Evolutionary conservation across 1,140 invertebrate genomes (phyloP).

Genomic region (Apis mellifera): DNA sequence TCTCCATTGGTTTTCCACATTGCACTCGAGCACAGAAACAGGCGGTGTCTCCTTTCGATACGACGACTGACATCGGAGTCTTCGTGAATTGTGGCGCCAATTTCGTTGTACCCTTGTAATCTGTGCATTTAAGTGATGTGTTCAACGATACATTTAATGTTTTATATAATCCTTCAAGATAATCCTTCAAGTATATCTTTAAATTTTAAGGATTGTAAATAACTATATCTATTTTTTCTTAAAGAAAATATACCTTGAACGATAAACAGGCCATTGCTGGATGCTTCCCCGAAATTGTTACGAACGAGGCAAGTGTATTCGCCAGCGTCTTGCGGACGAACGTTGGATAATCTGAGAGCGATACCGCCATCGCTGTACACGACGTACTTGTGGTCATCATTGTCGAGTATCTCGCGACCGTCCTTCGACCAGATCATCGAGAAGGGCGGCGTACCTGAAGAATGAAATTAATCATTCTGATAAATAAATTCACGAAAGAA

Average conservation of each 20-base stretch:
- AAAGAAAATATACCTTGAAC: slow-evolving; percentile 79
- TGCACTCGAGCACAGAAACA: slow-evolving; percentile 78
- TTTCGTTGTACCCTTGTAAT: slow-evolving; percentile 67
- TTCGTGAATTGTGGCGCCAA: slow-evolving; percentile 76
- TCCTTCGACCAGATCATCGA: slow-evolving; percentile 88
- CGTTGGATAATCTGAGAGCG: slow-evolving; percentile 85
- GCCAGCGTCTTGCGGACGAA: slow-evolving; percentile 87
- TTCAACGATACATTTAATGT: too few species aligned
- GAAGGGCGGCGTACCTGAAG: slow-evolving; percentile 84
- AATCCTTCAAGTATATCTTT: too few species aligned
- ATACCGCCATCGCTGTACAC: slow-evolving; percentile 84
- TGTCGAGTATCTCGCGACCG: slow-evolving; percentile 85
- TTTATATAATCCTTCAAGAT: too few species aligned
- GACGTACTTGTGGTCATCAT: slow-evolving; percentile 84
- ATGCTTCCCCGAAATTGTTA: slow-evolving; percentile 83
- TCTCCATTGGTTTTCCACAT: slow-evolving; percentile 65
- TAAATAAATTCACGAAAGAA: background rate
- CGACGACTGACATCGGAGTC: slow-evolving; percentile 75
- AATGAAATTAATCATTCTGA: background rate
- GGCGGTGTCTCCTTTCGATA: slow-evolving; percentile 72
- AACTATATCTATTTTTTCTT: background rate
- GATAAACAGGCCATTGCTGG: slow-evolving; percentile 81
- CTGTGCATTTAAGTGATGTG: slow-evolving; percentile 57
- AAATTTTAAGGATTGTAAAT: too few species aligned
- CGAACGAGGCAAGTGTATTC: slow-evolving; percentile 86